A percentile compares a stretch with the other conserved stretches of the same genome.
Evolutionary conservation across 2,797 vertebrate species (phyloP).

Genomic region (Zalophus californianus): DNA sequence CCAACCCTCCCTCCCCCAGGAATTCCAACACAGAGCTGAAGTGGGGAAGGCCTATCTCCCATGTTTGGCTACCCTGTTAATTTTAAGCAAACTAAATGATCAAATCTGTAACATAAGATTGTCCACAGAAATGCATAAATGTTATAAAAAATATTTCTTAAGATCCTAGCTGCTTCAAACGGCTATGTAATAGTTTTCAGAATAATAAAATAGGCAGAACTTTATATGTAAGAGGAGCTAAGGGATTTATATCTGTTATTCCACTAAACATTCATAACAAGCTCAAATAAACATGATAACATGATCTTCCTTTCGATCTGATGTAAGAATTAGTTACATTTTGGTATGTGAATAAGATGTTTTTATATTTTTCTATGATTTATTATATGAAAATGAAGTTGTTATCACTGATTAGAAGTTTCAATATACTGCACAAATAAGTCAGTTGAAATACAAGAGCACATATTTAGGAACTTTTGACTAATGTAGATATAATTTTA

Average conservation of each 20-base stretch:
- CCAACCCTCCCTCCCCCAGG: too few species aligned
- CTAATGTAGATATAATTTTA: not conserved
- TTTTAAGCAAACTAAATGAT: not conserved
- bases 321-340: not conserved
- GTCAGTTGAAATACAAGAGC: not conserved
- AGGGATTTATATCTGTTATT: not conserved
- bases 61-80: not conserved
- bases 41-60: fast-evolving
- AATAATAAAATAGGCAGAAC: not conserved
- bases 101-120: fast-evolving
- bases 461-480: not conserved
- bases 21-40: not conserved
- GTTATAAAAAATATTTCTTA: not conserved
- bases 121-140: not conserved
- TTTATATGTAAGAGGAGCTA: fast-evolving
- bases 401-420: not conserved
- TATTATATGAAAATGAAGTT: not conserved
- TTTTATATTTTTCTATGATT: not conserved
- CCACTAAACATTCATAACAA: too few species aligned
- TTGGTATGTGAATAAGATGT: not conserved
- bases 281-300: too few species aligned
- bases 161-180: not conserved
- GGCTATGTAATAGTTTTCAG: not conserved
- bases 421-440: not conserved
- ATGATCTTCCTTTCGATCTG: not conserved